Evolutionary conservation across 2,888 invertebrate species (phyloP), one percentile per base, ranked within the genome.

Genomic region (Drosophila anomelani): DNA sequence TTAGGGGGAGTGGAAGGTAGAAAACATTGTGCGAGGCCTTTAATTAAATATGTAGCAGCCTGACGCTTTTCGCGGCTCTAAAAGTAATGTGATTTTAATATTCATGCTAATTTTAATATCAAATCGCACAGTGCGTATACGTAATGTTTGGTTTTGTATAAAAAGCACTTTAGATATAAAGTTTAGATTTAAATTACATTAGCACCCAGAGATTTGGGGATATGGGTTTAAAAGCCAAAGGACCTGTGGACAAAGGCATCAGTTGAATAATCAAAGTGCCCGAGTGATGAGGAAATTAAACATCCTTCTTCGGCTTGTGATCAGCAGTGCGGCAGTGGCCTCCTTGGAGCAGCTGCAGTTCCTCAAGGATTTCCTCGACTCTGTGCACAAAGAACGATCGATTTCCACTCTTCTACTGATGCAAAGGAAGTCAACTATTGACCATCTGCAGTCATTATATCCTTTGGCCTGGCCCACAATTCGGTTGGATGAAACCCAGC

Each of bases 61-160:
- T 26, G 38, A 3, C 23, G 68, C 44, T 39, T 46, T 32, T 10
- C 32, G 38, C 46, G 23, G 47, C 34, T 12, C 51, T n/a, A 23
- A 54, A 49, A 68, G 68, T 68, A 68, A 54, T 55, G 39, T 39
- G 23, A 17, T 78, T 85, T 87, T 85, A 76, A 82, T 87, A 87
- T 87, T 77, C 85, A 78, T 72, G 66, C 68, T 76, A 49, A 63
- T 85, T 85, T 81, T 64, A 83, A 85, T 75, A 77, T 66, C 58
- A 44, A 73, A 77, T 56, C 62, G 66, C 74, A 55, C 67, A 47
- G 15, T 74, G 80, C 80, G 85, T 79, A 83, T 86, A 59, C 86
- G 76, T 61, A 78, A 75, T 66, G 26, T 54, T 38, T 0, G 70
- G 70, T 12, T 47, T 32, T 4, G 10, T 36, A 17, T 34, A 17